These are phyloP conservation scores for Drosophila oshimai DNA, from an alignment of 1,140 invertebrate genomes.

Conservation along the genomic window DNA sequence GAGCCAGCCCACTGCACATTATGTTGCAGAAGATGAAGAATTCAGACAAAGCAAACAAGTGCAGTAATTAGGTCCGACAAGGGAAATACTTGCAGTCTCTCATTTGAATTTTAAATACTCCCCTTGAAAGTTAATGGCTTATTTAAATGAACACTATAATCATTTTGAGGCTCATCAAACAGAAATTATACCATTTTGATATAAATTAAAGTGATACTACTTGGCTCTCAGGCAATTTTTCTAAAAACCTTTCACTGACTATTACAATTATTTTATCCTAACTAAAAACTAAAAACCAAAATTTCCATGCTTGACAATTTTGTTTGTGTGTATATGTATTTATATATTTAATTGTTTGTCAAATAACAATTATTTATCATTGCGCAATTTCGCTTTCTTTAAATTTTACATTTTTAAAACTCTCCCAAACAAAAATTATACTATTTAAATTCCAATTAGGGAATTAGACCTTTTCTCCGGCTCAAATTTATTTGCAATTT, in stretches of 20 bases:
- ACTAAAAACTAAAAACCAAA: no score
- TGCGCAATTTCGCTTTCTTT: slow-evolving; percentile 7
- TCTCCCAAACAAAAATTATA: neutral
- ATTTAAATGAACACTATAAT: slow-evolving; percentile 47
- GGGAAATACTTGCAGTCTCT: slow-evolving; percentile 31
- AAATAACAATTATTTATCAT: no score
- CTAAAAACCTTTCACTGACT: no score
- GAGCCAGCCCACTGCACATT: slow-evolving; percentile 39
- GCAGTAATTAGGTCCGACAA: slow-evolving; percentile 66
- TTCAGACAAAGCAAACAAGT: slow-evolving; percentile 42
- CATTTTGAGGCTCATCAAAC: neutral
- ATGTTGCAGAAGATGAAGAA: slow-evolving; percentile 28
- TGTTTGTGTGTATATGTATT: no score
- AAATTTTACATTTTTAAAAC: neutral
- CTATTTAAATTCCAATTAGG: slow-evolving; percentile 41
- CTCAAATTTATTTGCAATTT: slow-evolving; percentile 35
- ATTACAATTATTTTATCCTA: no score
- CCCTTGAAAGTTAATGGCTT: slow-evolving; percentile 52
- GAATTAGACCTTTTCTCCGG: neutral
- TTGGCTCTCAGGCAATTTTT: no score
- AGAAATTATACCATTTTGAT: slow-evolving; percentile 22
- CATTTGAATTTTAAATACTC: slow-evolving; percentile 24
- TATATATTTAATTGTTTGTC: no score
- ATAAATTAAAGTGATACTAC: slow-evolving; percentile 16
- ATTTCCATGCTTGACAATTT: no score